These are phyloP conservation scores for Spongilla lacustris DNA, from an alignment of 37 sponge, comb jelly and placozoan genomes.

Conservation along the genomic window DNA sequence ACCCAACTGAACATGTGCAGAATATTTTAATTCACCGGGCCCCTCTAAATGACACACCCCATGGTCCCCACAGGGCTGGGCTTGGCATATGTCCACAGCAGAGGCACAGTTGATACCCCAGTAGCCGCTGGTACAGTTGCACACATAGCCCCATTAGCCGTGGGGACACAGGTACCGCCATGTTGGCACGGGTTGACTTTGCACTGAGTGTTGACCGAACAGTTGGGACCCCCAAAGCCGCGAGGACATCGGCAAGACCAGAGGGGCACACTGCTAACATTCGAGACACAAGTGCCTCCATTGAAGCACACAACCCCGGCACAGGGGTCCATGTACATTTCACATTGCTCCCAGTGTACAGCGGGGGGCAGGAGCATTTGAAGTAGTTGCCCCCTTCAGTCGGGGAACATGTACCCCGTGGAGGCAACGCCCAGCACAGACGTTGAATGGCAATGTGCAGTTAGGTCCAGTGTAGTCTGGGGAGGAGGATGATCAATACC, in stretches of 20 bases:
- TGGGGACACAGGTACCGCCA: conserved; percentile 17
- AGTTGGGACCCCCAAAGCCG: neutral
- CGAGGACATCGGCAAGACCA: conserved; percentile 16
- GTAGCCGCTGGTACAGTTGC: conserved; percentile 13
- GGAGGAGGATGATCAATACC: neutral
- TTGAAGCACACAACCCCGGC: conserved; percentile 1
- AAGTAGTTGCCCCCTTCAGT: conserved; percentile 13
- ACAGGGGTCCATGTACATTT: conserved; percentile 26
- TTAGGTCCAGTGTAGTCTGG: conserved; percentile 50
- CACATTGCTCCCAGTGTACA: conserved; percentile 34
- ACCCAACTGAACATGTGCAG: neutral
- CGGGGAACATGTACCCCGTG: conserved; percentile 46
- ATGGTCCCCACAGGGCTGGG: neutral
- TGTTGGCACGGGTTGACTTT: conserved; percentile 12
- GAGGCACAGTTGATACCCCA: neutral
- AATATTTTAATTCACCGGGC: too few species aligned
- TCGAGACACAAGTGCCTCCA: conserved; percentile 21
- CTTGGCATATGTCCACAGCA: neutral
- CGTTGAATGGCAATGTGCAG: conserved; percentile 22
- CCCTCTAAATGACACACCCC: too few species aligned
- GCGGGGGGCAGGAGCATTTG: conserved; percentile 46
- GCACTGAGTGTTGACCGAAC: neutral
- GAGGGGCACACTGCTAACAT: neutral
- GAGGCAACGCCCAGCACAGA: conserved; percentile 54
- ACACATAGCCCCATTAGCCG: neutral